Base-by-base conservation (phyloP, 2,888 invertebrate genomes). In the Eulithis prunata region DNA sequence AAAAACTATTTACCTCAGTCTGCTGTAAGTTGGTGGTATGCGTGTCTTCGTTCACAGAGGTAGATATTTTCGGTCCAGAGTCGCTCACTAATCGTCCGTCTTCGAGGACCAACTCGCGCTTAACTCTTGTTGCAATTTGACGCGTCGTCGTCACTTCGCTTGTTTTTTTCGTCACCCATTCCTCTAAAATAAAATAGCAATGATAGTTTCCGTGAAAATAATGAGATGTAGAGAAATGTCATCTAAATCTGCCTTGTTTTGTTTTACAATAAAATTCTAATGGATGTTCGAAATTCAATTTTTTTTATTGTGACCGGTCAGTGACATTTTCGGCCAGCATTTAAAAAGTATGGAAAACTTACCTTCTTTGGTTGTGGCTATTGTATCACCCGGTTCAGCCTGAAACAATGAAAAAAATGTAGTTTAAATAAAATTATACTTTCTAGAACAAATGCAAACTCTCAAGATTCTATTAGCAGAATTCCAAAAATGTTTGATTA, bases 81-180 rank as follows among this genome's bases (percentile, higher is more conserved):
- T 98, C 98, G 76, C 96, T 97, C 69, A 98, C 96, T 68, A 98
- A 96, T 82, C 97, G 96, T 43, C 98, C 98, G 94, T 98, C 98
- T 93, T 98, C 98, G 73, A 98, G 94, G 71, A 97, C 95, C 69
- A 98, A 95, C 90, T 98, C 97, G 52, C 98, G 94, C 88, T 98
- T 97, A 51, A 98, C 97, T 73, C 98, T 93, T 52, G 98, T 98
- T 82, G 98, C 98, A 78, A 98, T 98, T 92, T 98, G 98, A 74
- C 97, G 95, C 66, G 97, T 97, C 72, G 97, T 98, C 75, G 97
- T 97, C 82, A 97, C 95, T 90, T 98, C 98, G 78, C 96, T 97
- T 90, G 97, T 97, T 91, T 97, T 97, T 85, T 97, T 96, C 78
- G 97, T 97, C 88, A 97, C 95, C 97, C 97, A 97, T 96, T 98